These are phyloP conservation scores for Hucho hucho DNA, from an alignment of 2,113 vertebrate genomes.

Conservation along the genomic window DNA sequence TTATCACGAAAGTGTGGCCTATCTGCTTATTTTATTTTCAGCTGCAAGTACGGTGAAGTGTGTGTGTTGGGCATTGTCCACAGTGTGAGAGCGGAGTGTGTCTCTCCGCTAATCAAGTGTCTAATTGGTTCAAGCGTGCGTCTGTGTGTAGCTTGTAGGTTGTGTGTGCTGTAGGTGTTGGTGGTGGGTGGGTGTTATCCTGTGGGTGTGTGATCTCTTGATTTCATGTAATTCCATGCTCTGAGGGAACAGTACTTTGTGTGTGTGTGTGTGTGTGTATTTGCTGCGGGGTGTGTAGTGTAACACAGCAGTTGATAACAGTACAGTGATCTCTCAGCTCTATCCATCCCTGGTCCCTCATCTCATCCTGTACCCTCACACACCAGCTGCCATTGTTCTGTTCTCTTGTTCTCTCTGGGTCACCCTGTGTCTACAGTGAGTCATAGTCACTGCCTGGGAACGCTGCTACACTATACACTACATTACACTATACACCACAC, in stretches of 20 bases:
- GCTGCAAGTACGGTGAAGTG: constrained; percentile 35
- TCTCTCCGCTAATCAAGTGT: constrained; percentile 44
- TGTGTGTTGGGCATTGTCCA: constrained; percentile 47
- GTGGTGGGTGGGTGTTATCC: background rate
- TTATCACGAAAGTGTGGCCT: constrained; percentile 30
- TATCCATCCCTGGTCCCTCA: no score
- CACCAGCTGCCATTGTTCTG: constrained; percentile 63
- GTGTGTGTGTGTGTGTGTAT: constrained; percentile 23
- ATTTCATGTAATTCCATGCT: no score
- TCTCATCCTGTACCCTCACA: constrained; percentile 31
- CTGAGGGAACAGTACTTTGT: no score
- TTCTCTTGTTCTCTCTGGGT: constrained; percentile 44
- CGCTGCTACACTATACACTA: no score
- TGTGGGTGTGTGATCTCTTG: background rate
- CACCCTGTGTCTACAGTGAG: no score
- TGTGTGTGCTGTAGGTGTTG: background rate
- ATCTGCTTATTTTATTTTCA: constrained; percentile 32
- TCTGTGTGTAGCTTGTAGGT: background rate
- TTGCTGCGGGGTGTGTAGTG: background rate
- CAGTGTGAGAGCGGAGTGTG: constrained; percentile 47
- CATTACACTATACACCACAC: no score
- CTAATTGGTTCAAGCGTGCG: constrained; percentile 31
- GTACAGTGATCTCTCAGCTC: no score
- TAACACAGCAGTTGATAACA: no score
- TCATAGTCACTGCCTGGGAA: no score